phyloP scores from a whole-genome alignment of 2,113 vertebrate genomes.

The Ageneiosus marmoratus region DNA sequence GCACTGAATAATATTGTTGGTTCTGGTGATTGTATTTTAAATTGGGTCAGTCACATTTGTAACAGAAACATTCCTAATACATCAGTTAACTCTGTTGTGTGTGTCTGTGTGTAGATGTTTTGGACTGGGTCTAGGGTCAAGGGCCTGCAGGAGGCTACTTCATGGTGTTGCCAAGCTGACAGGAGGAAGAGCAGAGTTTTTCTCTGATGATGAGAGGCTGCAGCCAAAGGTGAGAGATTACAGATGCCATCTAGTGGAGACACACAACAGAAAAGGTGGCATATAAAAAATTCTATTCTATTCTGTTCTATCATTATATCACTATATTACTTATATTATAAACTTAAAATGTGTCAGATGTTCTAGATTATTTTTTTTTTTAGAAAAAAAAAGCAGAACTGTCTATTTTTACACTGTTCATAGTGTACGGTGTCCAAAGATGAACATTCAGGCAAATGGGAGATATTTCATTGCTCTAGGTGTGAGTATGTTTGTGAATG shows the following conservation, averaged over 20 bases:
- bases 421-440: not conserved
- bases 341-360: too few relatives aligned
- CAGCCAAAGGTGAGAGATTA: slow-evolving; percentile 85
- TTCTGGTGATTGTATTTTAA: too few relatives aligned
- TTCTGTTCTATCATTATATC: too few relatives aligned
- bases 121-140: slow-evolving; percentile 80
- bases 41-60: not conserved
- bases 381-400: not conserved
- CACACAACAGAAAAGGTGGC: not conserved
- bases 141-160: slow-evolving; percentile 78
- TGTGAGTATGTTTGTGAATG: too few relatives aligned
- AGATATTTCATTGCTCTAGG: too few relatives aligned
- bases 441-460: too few relatives aligned
- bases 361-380: not conserved
- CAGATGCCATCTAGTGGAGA: slow-evolving; percentile 52
- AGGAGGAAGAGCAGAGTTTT: slow-evolving; percentile 81
- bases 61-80: not conserved
- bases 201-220: slow-evolving; percentile 82
- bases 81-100: not conserved
- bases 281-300: too few relatives aligned
- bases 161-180: slow-evolving; percentile 83
- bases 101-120: slow-evolving; percentile 77
- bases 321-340: too few relatives aligned
- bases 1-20: not conserved
- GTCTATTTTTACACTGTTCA: not conserved